Conservation (phyloP, 1,140 invertebrate species). For the Scaptomyza pallida region DNA sequence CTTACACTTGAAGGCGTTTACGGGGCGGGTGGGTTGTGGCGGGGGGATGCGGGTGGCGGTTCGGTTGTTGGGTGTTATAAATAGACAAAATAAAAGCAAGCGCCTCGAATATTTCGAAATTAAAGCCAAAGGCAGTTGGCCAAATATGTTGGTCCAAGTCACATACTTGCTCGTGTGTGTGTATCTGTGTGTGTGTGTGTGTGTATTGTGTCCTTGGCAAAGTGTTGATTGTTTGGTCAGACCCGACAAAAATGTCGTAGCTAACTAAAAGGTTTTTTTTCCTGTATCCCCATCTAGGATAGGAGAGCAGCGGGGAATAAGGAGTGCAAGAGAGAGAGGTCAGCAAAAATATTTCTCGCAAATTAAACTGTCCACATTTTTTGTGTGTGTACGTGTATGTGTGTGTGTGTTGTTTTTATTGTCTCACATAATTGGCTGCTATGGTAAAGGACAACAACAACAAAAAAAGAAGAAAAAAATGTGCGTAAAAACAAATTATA, state of each 20-base stretch:
- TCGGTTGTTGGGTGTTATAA: conserved; percentile 47
- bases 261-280: conserved; percentile 39
- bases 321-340: neutral
- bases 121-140: conserved; percentile 75
- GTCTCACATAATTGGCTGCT: conserved; percentile 44
- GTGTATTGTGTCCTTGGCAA: conserved; percentile 29
- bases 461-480: neutral
- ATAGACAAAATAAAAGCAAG: conserved; percentile 66
- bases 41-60: too few species aligned
- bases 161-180: conserved; percentile 32
- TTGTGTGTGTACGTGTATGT: too few species aligned
- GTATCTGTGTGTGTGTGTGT: conserved; percentile 12
- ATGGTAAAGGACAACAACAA: conserved; percentile 6
- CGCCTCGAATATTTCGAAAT: conserved; percentile 69
- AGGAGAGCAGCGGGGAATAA: neutral
- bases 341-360: conserved; percentile 37
- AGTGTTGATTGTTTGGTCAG: conserved; percentile 70
- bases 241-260: conserved; percentile 55
- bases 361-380: conserved; percentile 57
- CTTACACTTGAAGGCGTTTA: conserved; percentile 70
- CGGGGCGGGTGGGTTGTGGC: conserved; percentile 18
- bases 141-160: conserved; percentile 65
- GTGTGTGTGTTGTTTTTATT: conserved; percentile 31
- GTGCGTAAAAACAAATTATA: conserved; percentile 26
- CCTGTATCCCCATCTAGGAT: conserved; percentile 4